Evolutionary conservation across 2,888 invertebrate species (phyloP).

Genomic region (Lacanobia wlatinum): DNA sequence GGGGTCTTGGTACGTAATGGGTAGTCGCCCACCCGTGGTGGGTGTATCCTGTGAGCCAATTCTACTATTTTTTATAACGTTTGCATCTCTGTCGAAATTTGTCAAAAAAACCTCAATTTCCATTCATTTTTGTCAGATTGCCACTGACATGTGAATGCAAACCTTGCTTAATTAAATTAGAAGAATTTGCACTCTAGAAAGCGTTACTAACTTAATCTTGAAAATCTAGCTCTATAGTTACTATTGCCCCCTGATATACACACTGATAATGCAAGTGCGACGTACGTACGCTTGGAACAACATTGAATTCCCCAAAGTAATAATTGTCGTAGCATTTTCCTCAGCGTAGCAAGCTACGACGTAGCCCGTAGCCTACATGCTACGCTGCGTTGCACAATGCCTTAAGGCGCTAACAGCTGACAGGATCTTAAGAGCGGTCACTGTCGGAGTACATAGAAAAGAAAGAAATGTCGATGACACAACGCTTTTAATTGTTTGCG

Average conservation of each 20-base stretch:
- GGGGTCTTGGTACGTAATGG: no score
- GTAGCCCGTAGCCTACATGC: constrained; percentile 14
- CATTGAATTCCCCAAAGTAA: constrained; percentile 5
- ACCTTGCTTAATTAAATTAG: no score
- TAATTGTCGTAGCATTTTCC: constrained; percentile 25
- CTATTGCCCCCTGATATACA: no score
- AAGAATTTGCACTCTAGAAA: no score
- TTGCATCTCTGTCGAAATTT: no score
- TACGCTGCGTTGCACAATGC: neutral
- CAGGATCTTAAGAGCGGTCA: neutral
- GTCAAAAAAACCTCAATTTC: no score
- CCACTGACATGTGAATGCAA: no score
- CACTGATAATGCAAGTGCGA: neutral
- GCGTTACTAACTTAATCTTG: neutral
- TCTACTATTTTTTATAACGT: no score
- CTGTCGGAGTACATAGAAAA: neutral
- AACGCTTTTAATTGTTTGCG: neutral
- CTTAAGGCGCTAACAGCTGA: neutral
- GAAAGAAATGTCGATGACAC: neutral
- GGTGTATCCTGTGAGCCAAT: no score
- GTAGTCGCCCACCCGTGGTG: no score
- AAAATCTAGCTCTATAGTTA: no score
- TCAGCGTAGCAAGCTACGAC: constrained; percentile 29
- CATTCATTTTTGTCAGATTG: no score
- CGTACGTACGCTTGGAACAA: neutral